These are phyloP conservation scores for Smutsia temminckii DNA, from an alignment of 2,797 vertebrate species.

Conservation along the genomic window DNA sequence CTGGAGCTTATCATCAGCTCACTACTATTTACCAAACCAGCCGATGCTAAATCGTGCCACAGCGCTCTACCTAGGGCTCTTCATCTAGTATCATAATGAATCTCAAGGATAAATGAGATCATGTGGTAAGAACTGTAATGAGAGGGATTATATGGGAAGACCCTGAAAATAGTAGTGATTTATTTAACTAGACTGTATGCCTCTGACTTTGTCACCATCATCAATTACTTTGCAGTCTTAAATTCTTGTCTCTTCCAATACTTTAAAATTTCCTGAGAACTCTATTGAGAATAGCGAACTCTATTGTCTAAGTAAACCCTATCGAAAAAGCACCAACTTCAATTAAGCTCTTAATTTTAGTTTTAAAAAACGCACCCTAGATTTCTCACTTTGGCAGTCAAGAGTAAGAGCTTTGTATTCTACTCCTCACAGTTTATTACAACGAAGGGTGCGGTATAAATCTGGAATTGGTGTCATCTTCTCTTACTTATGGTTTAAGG, in stretches of 20 bases:
- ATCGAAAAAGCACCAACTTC: not conserved
- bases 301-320: not conserved
- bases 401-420: not conserved
- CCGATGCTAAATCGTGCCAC: not conserved
- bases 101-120: not conserved
- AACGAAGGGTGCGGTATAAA: not conserved
- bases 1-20: not conserved
- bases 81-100: not conserved
- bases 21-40: not conserved
- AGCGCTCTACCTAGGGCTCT: not conserved
- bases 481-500: not conserved
- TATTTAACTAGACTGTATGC: not conserved
- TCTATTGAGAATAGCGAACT: not conserved
- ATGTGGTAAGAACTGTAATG: not conserved
- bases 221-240: constrained; percentile 11
- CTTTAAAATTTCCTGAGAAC: not conserved
- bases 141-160: not conserved
- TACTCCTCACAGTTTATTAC: not conserved
- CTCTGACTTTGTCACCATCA: not conserved
- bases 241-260: not conserved
- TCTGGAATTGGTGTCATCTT: not conserved
- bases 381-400: not conserved
- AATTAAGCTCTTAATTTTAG: not conserved
- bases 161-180: not conserved
- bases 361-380: not conserved